Percentiles rank a stretch among this genome's conserved stretches.
Conservation (phyloP, 2,797 vertebrate species). For the Megalops cyprinoides region DNA sequence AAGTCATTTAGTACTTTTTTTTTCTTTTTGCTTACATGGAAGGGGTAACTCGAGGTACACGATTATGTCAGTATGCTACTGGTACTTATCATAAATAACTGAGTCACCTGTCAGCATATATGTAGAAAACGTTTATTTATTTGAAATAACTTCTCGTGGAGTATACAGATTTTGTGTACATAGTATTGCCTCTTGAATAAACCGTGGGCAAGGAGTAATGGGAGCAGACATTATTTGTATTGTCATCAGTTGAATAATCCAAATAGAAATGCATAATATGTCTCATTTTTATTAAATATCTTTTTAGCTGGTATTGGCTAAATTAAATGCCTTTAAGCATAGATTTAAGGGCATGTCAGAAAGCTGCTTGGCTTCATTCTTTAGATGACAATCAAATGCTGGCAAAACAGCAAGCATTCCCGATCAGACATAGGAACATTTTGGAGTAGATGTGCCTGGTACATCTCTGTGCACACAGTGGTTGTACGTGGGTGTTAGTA, state of each 20-base stretch:
- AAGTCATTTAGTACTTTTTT: background rate
- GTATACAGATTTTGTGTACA: background rate
- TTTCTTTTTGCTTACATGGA: background rate
- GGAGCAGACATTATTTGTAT: conserved; percentile 1
- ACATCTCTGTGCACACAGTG: background rate
- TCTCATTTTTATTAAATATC: conserved; percentile 13
- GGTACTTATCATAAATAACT: background rate
- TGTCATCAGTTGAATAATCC: background rate
- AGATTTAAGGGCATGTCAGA: background rate
- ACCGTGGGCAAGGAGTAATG: background rate
- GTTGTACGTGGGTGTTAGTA: background rate
- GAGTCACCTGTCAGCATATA: background rate
- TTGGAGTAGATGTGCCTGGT: background rate
- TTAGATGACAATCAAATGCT: background rate
- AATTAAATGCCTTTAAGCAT: background rate
- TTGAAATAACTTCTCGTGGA: conserved; percentile 16
- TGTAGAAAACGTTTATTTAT: conserved; percentile 14
- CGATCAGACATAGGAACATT: background rate
- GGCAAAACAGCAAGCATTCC: background rate
- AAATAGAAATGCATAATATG: background rate
- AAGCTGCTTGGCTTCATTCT: background rate
- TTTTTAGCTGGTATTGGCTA: conserved; percentile 11
- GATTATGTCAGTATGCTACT: background rate
- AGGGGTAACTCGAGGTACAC: background rate
- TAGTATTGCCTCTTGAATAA: background rate